Conservation (phyloP, 1,140 invertebrate species). For the Telenomus remus region DNA sequence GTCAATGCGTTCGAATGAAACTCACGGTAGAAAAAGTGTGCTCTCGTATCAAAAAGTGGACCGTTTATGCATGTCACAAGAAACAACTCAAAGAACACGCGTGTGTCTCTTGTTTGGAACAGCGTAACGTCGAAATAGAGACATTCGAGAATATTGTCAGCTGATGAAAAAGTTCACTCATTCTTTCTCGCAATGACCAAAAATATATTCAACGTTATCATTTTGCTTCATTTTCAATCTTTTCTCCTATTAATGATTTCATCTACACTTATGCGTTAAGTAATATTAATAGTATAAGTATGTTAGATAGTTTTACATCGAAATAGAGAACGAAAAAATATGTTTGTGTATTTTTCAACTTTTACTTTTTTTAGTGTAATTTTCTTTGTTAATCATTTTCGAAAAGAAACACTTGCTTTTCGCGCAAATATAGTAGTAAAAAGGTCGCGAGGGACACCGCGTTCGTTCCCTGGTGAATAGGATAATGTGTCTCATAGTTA, state of each 20-base stretch:
- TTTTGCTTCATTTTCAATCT: constrained; percentile 55
- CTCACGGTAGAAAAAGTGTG: constrained; percentile 71
- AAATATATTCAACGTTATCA: constrained; percentile 73
- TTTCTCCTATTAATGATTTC: constrained; percentile 31
- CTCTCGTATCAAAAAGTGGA: constrained; percentile 72
- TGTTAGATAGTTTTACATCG: constrained; percentile 75
- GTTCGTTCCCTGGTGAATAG: constrained; percentile 33
- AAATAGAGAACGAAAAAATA: constrained; percentile 73
- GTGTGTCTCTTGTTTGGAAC: constrained; percentile 16
- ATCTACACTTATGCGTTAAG: constrained; percentile 73
- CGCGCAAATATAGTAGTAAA: constrained; percentile 56
- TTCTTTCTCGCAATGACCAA: constrained; percentile 74
- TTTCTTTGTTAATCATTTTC: constrained; percentile 1
- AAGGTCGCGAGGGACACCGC: constrained; percentile 52
- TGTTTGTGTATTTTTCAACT: constrained; percentile 58
- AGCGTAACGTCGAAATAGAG: constrained; percentile 62
- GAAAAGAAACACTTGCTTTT: constrained; percentile 47
- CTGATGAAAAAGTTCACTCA: constrained; percentile 72
- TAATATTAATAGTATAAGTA: constrained; percentile 75
- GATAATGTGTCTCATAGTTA: constrained; percentile 35
- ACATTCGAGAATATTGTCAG: constrained; percentile 74
- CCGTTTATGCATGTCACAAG: constrained; percentile 59
- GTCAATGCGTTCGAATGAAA: constrained; percentile 32
- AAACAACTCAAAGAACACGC: constrained; percentile 47
- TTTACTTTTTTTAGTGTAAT: constrained; percentile 1